A percentile compares a stretch with the other conserved stretches of the same genome.
Conservation (phyloP, 2,113 vertebrate genomes). For the Erythrocercus mccallii region DNA sequence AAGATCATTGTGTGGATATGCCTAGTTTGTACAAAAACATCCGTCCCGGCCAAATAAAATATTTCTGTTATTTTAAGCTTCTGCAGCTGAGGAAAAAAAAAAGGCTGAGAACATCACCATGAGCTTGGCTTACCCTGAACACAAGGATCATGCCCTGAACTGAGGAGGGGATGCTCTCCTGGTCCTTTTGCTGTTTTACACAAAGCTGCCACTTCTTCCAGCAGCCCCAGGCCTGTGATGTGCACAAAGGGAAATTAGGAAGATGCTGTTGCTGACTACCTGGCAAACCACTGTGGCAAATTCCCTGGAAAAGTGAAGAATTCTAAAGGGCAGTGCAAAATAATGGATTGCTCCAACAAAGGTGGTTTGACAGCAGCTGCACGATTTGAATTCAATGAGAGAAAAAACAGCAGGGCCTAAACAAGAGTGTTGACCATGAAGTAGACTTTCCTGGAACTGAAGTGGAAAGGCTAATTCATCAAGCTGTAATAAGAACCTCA, state of each 20-base stretch:
- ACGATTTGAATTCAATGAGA: not conserved
- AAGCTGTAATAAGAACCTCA: conserved; percentile 42
- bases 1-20: too few species aligned
- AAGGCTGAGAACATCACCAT: not conserved
- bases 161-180: not conserved
- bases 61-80: not conserved
- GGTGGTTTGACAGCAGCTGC: not conserved
- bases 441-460: conserved; percentile 11
- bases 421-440: conserved; percentile 18
- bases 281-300: not conserved
- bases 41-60: not conserved
- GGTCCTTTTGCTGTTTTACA: not conserved
- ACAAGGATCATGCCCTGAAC: not conserved
- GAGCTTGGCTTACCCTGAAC: not conserved
- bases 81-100: not conserved
- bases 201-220: not conserved
- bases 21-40: not conserved
- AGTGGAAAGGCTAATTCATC: conserved; percentile 55
- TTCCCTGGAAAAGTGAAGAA: not conserved
- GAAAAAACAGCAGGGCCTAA: not conserved
- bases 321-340: not conserved
- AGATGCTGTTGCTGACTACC: not conserved
- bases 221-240: not conserved
- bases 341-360: not conserved
- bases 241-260: not conserved